Evolutionary conservation across 2,888 invertebrate genomes (phyloP).

Genomic region (Epistrophe eligans): DNA sequence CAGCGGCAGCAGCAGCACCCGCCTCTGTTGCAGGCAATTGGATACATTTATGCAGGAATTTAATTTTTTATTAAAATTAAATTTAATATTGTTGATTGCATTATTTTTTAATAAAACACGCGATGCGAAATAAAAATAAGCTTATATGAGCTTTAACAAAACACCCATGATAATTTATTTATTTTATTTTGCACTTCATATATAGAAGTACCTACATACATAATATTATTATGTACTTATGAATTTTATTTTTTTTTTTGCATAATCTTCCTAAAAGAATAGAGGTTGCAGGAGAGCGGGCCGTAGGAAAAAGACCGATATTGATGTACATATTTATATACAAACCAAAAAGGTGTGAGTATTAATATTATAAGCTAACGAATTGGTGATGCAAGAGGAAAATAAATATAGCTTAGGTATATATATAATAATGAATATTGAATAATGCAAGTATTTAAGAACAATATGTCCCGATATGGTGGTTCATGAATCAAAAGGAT

Average conservation of each 20-base stretch:
- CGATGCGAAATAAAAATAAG: constrained; percentile 5
- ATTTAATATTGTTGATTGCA: constrained; percentile 64
- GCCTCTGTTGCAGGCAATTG: constrained; percentile 35
- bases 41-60: constrained; percentile 58
- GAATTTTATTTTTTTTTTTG: not conserved
- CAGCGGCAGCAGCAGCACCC: constrained; percentile 11
- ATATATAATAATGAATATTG: no score
- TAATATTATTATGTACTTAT: no score
- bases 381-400: not conserved
- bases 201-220: not conserved
- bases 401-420: not conserved
- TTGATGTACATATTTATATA: no score
- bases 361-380: not conserved
- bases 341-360: not conserved
- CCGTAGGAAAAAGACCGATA: not conserved
- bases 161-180: constrained; percentile 10
- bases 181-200: constrained; percentile 25
- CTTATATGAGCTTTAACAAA: constrained; percentile 39
- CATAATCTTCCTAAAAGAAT: not conserved
- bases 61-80: constrained; percentile 56
- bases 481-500: not conserved
- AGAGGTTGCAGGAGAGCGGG: not conserved
- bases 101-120: constrained; percentile 45
- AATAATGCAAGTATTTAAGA: not conserved
- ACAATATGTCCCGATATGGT: not conserved